Conservation (phyloP, 2,888 invertebrate genomes). For the Mythimna vitellina region DNA sequence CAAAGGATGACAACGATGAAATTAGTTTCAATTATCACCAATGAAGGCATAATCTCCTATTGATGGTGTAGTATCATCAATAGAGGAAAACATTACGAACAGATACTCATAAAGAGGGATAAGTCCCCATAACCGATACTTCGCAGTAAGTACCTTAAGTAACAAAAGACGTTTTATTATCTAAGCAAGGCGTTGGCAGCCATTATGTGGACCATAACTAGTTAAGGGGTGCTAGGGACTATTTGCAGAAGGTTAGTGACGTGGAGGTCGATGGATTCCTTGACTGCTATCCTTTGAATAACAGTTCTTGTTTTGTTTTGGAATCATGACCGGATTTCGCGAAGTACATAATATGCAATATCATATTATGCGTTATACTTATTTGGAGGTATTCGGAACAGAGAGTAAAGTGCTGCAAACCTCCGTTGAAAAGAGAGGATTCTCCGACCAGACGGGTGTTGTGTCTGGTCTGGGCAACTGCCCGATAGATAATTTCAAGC, state of each 20-base stretch:
- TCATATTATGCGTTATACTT: too few relatives aligned
- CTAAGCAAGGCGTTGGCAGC: conserved; percentile 72
- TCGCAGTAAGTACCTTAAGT: conserved; percentile 40
- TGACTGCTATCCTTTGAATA: conserved; percentile 25
- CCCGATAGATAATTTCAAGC: too few relatives aligned
- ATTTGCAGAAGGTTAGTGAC: conserved; percentile 60
- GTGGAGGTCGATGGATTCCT: conserved; percentile 43
- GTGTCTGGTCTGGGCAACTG: too few relatives aligned
- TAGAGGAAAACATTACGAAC: conserved; percentile 23
- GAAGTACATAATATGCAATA: too few relatives aligned
- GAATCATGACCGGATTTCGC: background rate
- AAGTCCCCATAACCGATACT: conserved; percentile 36
- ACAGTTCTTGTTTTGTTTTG: conserved; percentile 19
- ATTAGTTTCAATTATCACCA: background rate
- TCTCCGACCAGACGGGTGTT: too few relatives aligned
- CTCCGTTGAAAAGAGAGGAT: too few relatives aligned
- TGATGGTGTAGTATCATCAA: background rate
- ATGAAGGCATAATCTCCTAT: background rate
- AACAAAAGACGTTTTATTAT: conserved; percentile 74
- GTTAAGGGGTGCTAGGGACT: conserved; percentile 59
- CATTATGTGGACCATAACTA: conserved; percentile 72
- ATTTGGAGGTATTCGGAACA: too few relatives aligned
- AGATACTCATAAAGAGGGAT: conserved; percentile 20
- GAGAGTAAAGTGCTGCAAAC: too few relatives aligned
- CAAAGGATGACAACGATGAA: background rate